Evolutionary conservation across 2,113 vertebrate species (phyloP), one percentile per base, ranked within the genome.

Genomic region (Coptodon rendalli): DNA sequence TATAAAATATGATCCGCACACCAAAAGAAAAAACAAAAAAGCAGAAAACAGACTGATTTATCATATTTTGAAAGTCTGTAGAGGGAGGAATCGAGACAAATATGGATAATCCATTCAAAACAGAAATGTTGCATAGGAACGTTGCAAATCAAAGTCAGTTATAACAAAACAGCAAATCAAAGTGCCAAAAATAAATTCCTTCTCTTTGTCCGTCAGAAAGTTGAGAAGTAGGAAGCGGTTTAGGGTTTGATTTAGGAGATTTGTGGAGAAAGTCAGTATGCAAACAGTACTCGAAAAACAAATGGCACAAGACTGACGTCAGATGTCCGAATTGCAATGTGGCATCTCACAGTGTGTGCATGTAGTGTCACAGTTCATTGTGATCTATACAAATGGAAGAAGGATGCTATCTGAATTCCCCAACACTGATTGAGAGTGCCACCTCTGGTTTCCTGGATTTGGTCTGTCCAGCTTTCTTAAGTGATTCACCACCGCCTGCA

Each of bases 351-450:
- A 80, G 43, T 53, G 12, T 73, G 86, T 36, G 50, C 10, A 14
- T 56, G 38, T 83, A 40, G 66, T 48, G 38, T 61, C 50, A 73
- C 19, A 80, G 66, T 81, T 81, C 83, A 79, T 66, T 61, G 31
- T 79, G 86, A 87, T 79, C 59, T 82, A 52, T 66, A 66, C 34
- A 50, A 24, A 8, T 9, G 17, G 27, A 40, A 81, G 31, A 17
- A 7, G 40, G 78, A 12, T 59, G 90, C 92, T 97, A 97, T 95
- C 95, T 96, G 91, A 97, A 97, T 6, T 92, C 90, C 19, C 96
- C 95, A 6, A 97, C 97, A 17, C 91, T 97, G 90, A 97, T 97
- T 4, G 97, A 97, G 68, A 97, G 94, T 31, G 95, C 93, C 91
- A 96, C 94, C 92, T 97, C 97, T 83, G 96, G 95, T 88, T 96